These are phyloP conservation scores for zebrafish (Danio rerio) DNA, from an alignment of 2,113 vertebrate species.

Conservation along the genomic window DNA sequence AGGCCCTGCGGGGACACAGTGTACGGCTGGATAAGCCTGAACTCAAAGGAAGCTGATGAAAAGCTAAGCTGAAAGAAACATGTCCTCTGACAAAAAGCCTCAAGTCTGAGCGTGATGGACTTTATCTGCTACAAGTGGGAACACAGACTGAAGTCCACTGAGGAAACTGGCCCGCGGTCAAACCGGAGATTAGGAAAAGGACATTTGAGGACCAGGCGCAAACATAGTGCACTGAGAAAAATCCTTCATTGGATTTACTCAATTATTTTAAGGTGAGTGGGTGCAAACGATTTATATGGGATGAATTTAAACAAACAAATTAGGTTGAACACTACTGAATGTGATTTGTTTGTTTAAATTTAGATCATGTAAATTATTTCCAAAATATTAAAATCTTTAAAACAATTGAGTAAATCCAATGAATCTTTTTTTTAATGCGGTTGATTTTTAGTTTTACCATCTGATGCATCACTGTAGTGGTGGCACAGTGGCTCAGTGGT, in stretches of 20 bases:
- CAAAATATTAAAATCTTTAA: too few species aligned
- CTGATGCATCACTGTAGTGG: neutral
- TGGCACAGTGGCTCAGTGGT: too few species aligned
- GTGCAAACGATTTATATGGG: too few species aligned
- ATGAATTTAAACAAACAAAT: too few species aligned
- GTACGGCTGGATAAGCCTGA: slow-evolving; percentile 61
- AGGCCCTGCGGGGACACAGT: slow-evolving; percentile 65
- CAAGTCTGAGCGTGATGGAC: slow-evolving; percentile 15
- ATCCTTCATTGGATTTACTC: too few species aligned
- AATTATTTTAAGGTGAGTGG: too few species aligned
- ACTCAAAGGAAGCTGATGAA: slow-evolving; percentile 64
- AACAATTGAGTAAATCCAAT: too few species aligned
- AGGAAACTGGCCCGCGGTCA: neutral
- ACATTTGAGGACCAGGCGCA: neutral
- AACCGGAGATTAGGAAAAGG: neutral
- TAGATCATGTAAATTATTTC: too few species aligned
- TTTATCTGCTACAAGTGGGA: slow-evolving; percentile 18
- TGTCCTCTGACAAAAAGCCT: slow-evolving; percentile 61
- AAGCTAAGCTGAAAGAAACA: slow-evolving; percentile 57
- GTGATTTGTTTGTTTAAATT: too few species aligned
- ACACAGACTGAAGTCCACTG: neutral
- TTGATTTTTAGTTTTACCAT: neutral
- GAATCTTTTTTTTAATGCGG: neutral
- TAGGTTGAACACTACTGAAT: too few species aligned
- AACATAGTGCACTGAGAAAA: too few species aligned